phyloP scores from a whole-genome alignment of 1,140 invertebrate species.

The Caerostris extrusa region DNA sequence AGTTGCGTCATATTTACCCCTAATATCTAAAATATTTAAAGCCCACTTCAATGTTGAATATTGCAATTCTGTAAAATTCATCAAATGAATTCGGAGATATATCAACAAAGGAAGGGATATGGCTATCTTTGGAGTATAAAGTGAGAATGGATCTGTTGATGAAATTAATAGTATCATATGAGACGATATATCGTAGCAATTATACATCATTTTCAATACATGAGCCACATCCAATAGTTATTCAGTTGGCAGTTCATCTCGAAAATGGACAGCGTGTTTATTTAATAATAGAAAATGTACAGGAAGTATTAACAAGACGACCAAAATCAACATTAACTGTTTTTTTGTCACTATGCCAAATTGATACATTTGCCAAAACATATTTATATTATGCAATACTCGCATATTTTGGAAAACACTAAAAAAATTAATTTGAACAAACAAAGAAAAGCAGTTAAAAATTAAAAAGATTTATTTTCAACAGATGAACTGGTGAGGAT shows the following conservation, averaged over 20 bases:
- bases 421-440: neutral
- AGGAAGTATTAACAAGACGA: neutral
- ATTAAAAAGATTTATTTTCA: neutral
- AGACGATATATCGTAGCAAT: conserved; percentile 78
- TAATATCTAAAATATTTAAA: conserved; percentile 82
- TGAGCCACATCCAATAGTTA: conserved; percentile 81
- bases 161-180: conserved; percentile 78
- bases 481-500: neutral
- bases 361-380: conserved; percentile 53
- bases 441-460: neutral
- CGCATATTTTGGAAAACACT: conserved; percentile 62
- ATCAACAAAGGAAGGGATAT: conserved; percentile 79
- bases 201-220: conserved; percentile 80
- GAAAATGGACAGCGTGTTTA: conserved; percentile 81
- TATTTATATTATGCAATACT: conserved; percentile 47
- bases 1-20: conserved; percentile 84
- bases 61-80: conserved; percentile 83
- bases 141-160: conserved; percentile 58
- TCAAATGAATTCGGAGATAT: conserved; percentile 81
- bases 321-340: conserved; percentile 76
- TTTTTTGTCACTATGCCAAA: conserved; percentile 77
- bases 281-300: conserved; percentile 76
- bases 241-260: conserved; percentile 82
- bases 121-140: conserved; percentile 73
- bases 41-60: conserved; percentile 83